These are phyloP conservation scores for Monopis laevigella DNA, from an alignment of 2,888 invertebrate genomes.

Conservation along the genomic window DNA sequence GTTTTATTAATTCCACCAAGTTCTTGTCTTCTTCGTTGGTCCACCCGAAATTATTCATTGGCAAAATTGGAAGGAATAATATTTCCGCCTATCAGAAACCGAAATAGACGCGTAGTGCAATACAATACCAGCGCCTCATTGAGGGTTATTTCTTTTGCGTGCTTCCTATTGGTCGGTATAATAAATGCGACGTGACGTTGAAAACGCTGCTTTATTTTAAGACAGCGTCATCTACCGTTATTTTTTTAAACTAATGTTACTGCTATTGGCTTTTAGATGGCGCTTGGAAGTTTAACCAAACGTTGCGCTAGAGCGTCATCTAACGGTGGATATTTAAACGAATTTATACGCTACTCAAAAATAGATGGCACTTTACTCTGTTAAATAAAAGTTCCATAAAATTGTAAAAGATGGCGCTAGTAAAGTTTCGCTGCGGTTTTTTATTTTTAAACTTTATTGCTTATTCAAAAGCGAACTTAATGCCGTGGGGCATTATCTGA, in stretches of 20 bases:
- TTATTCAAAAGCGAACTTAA: too few species aligned
- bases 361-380: background rate
- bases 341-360: slow-evolving; percentile 1
- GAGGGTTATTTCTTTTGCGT: background rate
- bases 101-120: slow-evolving; percentile 53
- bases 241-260: background rate
- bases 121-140: slow-evolving; percentile 35
- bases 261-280: too few species aligned
- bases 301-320: background rate
- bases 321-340: background rate
- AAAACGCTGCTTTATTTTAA: background rate
- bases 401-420: slow-evolving; percentile 11
- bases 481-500: too few species aligned
- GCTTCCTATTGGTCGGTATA: slow-evolving; percentile 4
- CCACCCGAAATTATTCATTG: slow-evolving; percentile 53
- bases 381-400: slow-evolving; percentile 5
- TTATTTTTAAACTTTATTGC: too few species aligned
- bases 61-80: slow-evolving; percentile 30
- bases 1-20: slow-evolving; percentile 46
- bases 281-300: too few species aligned
- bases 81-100: slow-evolving; percentile 43
- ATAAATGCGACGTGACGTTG: background rate
- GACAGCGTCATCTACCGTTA: slow-evolving; percentile 11
- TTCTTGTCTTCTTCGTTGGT: slow-evolving; percentile 47
- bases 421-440: too few species aligned